Base-by-base conservation (phyloP, 2,797 vertebrate genomes). In the Dromococcyx pavoninus region DNA sequence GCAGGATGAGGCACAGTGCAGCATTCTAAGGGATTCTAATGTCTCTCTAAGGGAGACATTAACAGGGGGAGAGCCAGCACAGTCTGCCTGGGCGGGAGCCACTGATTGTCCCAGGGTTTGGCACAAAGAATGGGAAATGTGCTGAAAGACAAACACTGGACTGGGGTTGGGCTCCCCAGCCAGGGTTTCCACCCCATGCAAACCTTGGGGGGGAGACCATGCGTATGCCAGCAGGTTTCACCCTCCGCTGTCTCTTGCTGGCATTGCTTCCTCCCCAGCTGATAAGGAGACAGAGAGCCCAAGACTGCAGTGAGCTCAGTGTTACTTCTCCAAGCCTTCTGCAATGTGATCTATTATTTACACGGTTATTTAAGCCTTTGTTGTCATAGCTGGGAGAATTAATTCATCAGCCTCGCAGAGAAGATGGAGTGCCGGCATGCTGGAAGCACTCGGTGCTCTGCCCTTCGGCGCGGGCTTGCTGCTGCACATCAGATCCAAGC, bases 371-470 rank as follows among this genome's bases (percentile, higher is more conserved):
- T 62, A 81, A 88, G 70, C 50, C 48, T 86, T 91, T 84, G 87
- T 84, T 93, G 76, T 86, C 88, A 33, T 13, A 76, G 70, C 35
- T 61, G 58, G 53, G 79, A 91, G 70, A 80, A 88, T 91, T 66
- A 86, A 89, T 35, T 79, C 15, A 2, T 46, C 73, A 74, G 51
- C 76, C 73, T 66, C 5, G 0, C 16, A 4, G 82, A 73, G 87
- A 46, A 37, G 43, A 27, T 17, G 64, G 39, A 48, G 73, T 35
- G 58, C 17, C 0, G 7, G 62, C 50, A 28, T 44, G 79, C 56
- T 57, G 79, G 86, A 43, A 73, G 73, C 14, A 0, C 13, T 33
- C 5, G 0, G 51, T 10, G 8, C 79, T 39, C 21, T 27, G 83
- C 54, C 79, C 86, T 84, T 83, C 61, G 7, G 71, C 1, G 0